Conservation (phyloP, 2,888 invertebrate species). For the Hylaea fasciaria region DNA sequence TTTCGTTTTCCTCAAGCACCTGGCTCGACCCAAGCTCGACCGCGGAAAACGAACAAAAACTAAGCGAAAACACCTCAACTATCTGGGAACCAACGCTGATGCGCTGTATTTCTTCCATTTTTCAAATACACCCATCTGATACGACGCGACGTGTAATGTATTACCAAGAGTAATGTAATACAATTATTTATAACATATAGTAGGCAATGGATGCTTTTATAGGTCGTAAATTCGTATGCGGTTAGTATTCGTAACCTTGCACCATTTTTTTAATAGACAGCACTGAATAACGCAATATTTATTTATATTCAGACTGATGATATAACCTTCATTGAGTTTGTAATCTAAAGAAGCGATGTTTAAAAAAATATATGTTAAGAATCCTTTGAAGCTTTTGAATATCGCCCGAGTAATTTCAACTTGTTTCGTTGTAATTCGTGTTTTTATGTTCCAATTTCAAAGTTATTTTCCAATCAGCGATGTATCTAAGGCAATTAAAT, state of each 20-base stretch:
- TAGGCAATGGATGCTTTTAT: slow-evolving; percentile 19
- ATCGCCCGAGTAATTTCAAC: too few relatives aligned
- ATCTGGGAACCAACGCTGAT: slow-evolving; percentile 24
- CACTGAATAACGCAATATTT: slow-evolving; percentile 35
- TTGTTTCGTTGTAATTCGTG: too few relatives aligned
- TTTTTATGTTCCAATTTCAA: too few relatives aligned
- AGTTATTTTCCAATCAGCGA: too few relatives aligned
- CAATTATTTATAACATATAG: too few relatives aligned
- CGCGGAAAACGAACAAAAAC: slow-evolving; percentile 59
- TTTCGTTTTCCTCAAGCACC: slow-evolving; percentile 62
- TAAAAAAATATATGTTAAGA: too few relatives aligned
- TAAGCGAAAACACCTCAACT: slow-evolving; percentile 31
- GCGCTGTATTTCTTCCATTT: neutral
- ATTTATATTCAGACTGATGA: slow-evolving; percentile 8
- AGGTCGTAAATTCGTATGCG: slow-evolving; percentile 30
- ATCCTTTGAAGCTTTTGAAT: too few relatives aligned
- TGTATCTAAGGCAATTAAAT: too few relatives aligned
- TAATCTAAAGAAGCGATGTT: neutral
- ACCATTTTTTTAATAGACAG: slow-evolving; percentile 34
- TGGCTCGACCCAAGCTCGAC: slow-evolving; percentile 47
- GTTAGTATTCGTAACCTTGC: slow-evolving; percentile 39
- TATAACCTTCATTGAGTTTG: slow-evolving; percentile 29
- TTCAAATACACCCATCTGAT: neutral
- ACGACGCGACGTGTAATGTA: neutral
- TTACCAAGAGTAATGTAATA: too few relatives aligned